Evolutionary conservation across 1,140 invertebrate species (phyloP), one percentile per base, ranked within the genome.

Genomic region (Trichonephila clavipes): DNA sequence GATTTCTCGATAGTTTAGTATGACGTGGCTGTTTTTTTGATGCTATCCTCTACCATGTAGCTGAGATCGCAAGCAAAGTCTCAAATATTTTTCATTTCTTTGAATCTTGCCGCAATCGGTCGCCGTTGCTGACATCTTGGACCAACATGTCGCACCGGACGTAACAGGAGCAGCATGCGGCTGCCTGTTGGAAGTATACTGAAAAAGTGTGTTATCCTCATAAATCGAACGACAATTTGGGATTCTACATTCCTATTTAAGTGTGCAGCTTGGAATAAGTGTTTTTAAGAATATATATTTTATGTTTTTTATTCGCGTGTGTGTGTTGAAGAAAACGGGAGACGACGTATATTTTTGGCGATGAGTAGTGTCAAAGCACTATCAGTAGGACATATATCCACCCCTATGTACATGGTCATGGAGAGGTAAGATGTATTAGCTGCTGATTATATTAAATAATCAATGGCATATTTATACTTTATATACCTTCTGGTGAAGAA

Each of bases 321-420:
- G 86, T 93, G 85, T 93, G 86, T 93, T 66, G n/a, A 7, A 58
- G 58, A 44, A 66, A 34, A 86, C 40, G 51, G 85, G 72, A 81
- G 83, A 85, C 16, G 92, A 93, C 64, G 62, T 40, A 58, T 88
- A 81, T 88, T 62, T 93, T 93, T 93, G 85, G 85, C 92, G 64
- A 93, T 93, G 92, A 93, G 92, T 93, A 93, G 92, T 93, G 92
- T 93, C 34, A 93, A 93, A 34, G 72, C 92, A 93, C 92, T 93
- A 93, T 85, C 92, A 82, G 69, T 93, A 61, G 92, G 92, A 93
- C 92, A 93, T 85, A 85, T 93, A 61, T 21, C 90, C 51, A 93
- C 85, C 44, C 92, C 92, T 59, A 88, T 93, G 92, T 93, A 93
- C 88, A 85, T 93, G 92, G 92, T 93, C 58, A 93, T 93, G 92